Evolutionary conservation across 2,113 vertebrate genomes (phyloP).

Genomic region (Cyprinodon variegatus): DNA sequence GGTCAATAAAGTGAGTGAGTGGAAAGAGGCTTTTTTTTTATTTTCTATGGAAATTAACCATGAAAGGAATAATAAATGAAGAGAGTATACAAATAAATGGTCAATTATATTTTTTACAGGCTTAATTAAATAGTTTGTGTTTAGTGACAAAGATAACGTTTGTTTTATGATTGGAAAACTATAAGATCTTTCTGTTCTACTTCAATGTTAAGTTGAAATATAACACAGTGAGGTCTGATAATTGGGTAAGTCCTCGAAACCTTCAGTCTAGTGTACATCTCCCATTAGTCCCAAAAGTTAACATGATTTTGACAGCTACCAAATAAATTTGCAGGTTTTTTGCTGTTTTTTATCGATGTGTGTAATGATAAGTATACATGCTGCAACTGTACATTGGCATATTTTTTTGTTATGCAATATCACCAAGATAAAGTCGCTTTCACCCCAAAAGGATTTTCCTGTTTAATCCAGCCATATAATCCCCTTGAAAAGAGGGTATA

Average conservation of each 20-base stretch:
- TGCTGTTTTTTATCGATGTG: no score
- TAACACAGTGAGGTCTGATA: background rate
- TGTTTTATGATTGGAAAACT: background rate
- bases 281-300: no score
- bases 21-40: conserved; percentile 23
- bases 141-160: background rate
- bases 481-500: conserved; percentile 40
- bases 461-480: conserved; percentile 72
- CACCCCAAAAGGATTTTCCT: conserved; percentile 51
- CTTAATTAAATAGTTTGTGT: conserved; percentile 27
- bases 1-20: conserved; percentile 33
- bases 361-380: no score
- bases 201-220: background rate
- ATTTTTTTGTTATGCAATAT: conserved; percentile 3
- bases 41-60: conserved; percentile 26
- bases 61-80: conserved; percentile 9
- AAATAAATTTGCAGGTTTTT: no score
- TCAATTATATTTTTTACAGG: conserved; percentile 13
- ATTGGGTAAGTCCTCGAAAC: no score
- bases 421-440: conserved; percentile 1
- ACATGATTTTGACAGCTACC: no score
- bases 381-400: background rate
- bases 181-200: background rate
- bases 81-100: background rate
- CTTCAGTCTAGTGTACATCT: no score